phyloP scores from a whole-genome alignment of 2,888 invertebrate species.

The Ernsta delagoae region DNA sequence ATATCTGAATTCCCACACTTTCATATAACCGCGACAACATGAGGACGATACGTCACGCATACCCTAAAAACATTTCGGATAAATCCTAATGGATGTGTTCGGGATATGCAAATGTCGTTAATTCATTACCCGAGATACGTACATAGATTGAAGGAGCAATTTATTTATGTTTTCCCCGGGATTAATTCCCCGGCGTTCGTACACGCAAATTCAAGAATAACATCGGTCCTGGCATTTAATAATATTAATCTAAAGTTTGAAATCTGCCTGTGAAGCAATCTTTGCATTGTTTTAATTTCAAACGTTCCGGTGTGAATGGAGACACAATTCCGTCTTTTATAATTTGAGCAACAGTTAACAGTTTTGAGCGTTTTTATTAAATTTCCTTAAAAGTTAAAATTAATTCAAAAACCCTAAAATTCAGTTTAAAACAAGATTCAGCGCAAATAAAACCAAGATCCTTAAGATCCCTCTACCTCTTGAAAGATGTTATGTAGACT shows the following conservation, averaged over 20 bases:
- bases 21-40: not conserved
- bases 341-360: not conserved
- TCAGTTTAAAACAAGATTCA: too few species aligned
- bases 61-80: slow-evolving; percentile 28
- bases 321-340: not conserved
- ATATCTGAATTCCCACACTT: not conserved
- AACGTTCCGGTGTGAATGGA: too few species aligned
- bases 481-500: not conserved
- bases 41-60: not conserved
- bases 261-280: not conserved
- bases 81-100: slow-evolving; percentile 35
- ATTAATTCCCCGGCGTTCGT: slow-evolving; percentile 24
- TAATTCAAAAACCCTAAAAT: too few species aligned
- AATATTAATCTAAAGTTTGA: not conserved
- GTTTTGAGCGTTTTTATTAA: too few species aligned
- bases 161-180: slow-evolving; percentile 34
- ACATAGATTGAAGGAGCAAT: slow-evolving; percentile 33
- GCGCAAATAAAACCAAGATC: not conserved
- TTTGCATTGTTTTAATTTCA: too few species aligned
- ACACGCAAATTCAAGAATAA: slow-evolving; percentile 27
- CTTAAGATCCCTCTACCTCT: not conserved
- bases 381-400: too few species aligned
- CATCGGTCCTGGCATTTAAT: not conserved
- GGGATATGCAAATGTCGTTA: slow-evolving; percentile 35
- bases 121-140: slow-evolving; percentile 34